Conservation (phyloP, 2,113 vertebrate species). For the Misgurnus anguillicaudatus region DNA sequence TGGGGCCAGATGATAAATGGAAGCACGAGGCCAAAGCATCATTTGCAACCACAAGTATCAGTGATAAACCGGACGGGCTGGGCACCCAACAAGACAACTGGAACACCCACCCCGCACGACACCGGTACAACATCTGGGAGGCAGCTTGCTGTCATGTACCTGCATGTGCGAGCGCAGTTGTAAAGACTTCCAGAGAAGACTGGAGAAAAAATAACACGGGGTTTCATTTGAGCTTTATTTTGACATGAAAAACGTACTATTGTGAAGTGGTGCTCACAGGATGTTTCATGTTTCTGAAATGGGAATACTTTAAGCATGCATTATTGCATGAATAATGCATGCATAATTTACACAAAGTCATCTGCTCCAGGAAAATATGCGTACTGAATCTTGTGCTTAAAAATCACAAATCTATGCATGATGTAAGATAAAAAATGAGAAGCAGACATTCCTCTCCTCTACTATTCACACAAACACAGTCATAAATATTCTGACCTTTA, state of each 20-base stretch:
- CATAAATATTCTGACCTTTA: neutral
- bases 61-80: slow-evolving; percentile 56
- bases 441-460: neutral
- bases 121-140: slow-evolving; percentile 33
- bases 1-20: slow-evolving; percentile 62
- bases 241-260: neutral
- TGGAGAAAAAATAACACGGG: too few species aligned
- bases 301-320: slow-evolving; percentile 19
- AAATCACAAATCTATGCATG: slow-evolving; percentile 11
- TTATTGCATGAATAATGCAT: slow-evolving; percentile 39
- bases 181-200: too few species aligned
- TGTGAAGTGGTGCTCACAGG: neutral
- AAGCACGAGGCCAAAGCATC: slow-evolving; percentile 51
- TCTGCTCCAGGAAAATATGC: slow-evolving; percentile 11
- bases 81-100: slow-evolving; percentile 42
- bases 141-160: too few species aligned
- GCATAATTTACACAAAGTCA: slow-evolving; percentile 1
- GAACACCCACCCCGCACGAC: slow-evolving; percentile 55
- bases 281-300: slow-evolving; percentile 18
- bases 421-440: neutral
- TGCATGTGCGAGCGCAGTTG: too few species aligned
- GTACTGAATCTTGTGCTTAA: slow-evolving; percentile 9
- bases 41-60: slow-evolving; percentile 53
- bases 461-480: neutral
- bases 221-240: neutral